Evolutionary conservation across 2,888 invertebrate species (phyloP).

Genomic region (Disparrhopalites patrizii): DNA sequence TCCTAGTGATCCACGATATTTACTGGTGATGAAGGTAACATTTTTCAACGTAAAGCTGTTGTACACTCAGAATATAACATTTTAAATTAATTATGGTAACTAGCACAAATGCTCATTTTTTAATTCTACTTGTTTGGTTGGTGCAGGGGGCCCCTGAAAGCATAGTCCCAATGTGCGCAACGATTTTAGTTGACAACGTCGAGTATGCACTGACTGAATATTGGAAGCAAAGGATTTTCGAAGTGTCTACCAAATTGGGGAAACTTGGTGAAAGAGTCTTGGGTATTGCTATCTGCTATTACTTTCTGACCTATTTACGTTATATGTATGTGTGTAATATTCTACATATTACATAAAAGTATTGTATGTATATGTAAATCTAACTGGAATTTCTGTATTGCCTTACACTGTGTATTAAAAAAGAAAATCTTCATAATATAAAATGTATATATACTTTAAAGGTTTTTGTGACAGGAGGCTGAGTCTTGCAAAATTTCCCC

Average conservation of each 20-base stretch:
- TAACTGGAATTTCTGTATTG: too few relatives aligned
- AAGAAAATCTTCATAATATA: not conserved
- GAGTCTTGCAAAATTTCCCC: conserved; percentile 54
- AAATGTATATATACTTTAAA: conserved; percentile 3
- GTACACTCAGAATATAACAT: not conserved
- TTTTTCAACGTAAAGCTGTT: not conserved
- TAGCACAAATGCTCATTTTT: not conserved
- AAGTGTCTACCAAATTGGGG: conserved; percentile 71
- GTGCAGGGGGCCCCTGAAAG: conserved; percentile 65
- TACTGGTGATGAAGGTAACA: conserved; percentile 75
- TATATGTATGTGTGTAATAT: too few relatives aligned
- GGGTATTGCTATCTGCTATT: conserved; percentile 49
- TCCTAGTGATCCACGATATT: conserved; percentile 77
- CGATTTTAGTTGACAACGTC: conserved; percentile 57
- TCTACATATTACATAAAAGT: not conserved
- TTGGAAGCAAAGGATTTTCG: conserved; percentile 59
- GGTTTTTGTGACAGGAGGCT: conserved; percentile 54
- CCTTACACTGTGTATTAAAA: too few relatives aligned
- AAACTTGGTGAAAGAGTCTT: conserved; percentile 82
- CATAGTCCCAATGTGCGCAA: conserved; percentile 63
- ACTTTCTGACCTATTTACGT: not conserved
- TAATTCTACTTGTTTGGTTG: not conserved
- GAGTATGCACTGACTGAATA: conserved; percentile 56
- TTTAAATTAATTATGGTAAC: not conserved
- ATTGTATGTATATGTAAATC: not conserved